Base-by-base conservation (phyloP, 2,113 vertebrate species). In the Columbina picui region DNA sequence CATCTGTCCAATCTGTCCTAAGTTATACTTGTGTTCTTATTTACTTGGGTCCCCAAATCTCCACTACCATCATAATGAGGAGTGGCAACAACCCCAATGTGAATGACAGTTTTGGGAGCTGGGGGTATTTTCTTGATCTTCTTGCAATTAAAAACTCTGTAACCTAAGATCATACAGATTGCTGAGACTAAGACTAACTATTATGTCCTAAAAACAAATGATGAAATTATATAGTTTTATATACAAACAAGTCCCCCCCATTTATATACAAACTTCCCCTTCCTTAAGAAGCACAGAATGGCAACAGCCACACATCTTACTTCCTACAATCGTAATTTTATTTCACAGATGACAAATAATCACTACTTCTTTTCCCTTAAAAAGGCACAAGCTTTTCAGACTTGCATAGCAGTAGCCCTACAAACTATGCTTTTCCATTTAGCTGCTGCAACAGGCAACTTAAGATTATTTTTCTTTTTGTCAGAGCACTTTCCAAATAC, bases 391-490 rank as follows among this genome's bases (percentile, higher is more conserved):
- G 5, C 4, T 16, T 94, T 87, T 82, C 60, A 84, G 55, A n/a
- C 36, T 55, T 65, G 43, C 57, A 91, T 3, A 76, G 45, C 52
- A 83, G 32, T 64, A 87, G 45, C 19, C 12, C 47, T n/a, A 38
- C 49, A 64, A 69, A 91, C 8, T 43, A 91, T 12, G 78, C 39
- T 65, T 93, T 88, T 87, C 67, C 23, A 43, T 90, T 87, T 26
- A n/a, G 52, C 21, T n/a, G 10, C 36, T 78, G 34, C 55, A 88
- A 34, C 13, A 67, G 41, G 22, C 26, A 60, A 49, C 10, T 50
- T 45, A 45, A 34, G 36, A 45, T 52, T 52, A 27, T 52, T 38
- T 53, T 49, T 36, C 73, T 63, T 56, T 60, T 29, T 15, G 3
- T 65, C 45, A 88, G 15, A 81, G 8, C 12, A 38, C 52, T 81